Evolutionary conservation across 1,140 invertebrate species (phyloP).

Genomic region (Onthophagus taurus): DNA sequence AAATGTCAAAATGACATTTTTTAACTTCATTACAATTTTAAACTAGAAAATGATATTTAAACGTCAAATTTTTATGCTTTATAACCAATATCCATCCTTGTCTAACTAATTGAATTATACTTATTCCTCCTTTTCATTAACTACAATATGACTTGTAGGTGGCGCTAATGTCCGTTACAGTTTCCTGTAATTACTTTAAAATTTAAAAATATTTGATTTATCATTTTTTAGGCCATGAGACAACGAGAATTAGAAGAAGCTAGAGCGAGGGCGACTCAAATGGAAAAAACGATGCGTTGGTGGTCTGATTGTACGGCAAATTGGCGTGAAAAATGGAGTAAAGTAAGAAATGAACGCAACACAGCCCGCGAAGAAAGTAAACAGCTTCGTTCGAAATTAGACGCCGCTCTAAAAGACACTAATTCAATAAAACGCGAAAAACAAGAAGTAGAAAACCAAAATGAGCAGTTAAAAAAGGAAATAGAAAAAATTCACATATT

Average conservation of each 20-base stretch:
- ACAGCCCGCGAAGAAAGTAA: constrained; percentile 81
- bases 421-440: constrained; percentile 67
- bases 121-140: too few relatives aligned
- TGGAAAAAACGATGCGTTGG: constrained; percentile 99
- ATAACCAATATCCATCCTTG: too few relatives aligned
- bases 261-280: constrained; percentile 81
- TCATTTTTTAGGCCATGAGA: constrained; percentile 45
- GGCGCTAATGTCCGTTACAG: not conserved
- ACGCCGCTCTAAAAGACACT: constrained; percentile 67
- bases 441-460: constrained; percentile 67
- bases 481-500: constrained; percentile 63
- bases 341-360: constrained; percentile 77
- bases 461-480: constrained; percentile 73
- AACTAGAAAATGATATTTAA: too few relatives aligned
- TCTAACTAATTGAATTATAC: too few relatives aligned
- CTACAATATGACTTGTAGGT: too few relatives aligned
- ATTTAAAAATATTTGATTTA: not conserved
- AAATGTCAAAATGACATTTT: too few relatives aligned
- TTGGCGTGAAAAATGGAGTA: constrained; percentile 95
- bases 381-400: constrained; percentile 68
- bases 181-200: not conserved
- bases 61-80: too few relatives aligned
- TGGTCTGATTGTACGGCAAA: constrained; percentile 89
- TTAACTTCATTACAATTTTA: too few relatives aligned
- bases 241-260: constrained; percentile 84